Conservation (phyloP, 2,113 vertebrate species). For the Sinocyclocheilus rhinocerous region DNA sequence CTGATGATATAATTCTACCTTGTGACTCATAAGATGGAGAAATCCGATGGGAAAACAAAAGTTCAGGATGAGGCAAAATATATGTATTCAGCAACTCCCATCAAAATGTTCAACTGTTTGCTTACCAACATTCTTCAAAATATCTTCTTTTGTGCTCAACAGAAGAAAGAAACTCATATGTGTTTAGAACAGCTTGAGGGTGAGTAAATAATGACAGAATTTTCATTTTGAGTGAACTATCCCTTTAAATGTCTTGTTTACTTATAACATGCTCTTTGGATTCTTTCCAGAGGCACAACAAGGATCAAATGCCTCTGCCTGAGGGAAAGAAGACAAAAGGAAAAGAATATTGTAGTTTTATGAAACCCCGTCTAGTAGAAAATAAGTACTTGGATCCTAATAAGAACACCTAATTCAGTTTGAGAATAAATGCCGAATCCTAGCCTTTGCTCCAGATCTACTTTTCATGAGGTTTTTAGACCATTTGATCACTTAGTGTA, state of each 20-base stretch:
- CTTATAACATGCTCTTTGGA: not conserved
- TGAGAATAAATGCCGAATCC: not conserved
- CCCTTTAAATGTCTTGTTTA: not conserved
- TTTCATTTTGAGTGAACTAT: too few relatives aligned
- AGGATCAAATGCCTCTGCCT: not conserved
- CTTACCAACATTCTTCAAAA: too few relatives aligned
- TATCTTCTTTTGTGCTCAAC: too few relatives aligned
- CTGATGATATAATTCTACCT: not conserved
- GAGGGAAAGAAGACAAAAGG: not conserved
- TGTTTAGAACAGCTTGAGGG: too few relatives aligned
- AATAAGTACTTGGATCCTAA: not conserved
- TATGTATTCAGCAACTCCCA: slow-evolving; percentile 4
- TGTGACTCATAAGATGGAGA: slow-evolving; percentile 3
- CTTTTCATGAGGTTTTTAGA: not conserved
- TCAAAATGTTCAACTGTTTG: not conserved
- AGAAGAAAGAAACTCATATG: too few relatives aligned
- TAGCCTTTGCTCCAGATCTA: not conserved
- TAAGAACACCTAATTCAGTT: not conserved
- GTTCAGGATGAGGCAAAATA: not conserved
- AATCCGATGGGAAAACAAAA: not conserved
- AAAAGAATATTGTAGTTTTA: not conserved
- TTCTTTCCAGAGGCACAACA: not conserved
- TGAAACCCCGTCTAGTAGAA: not conserved
- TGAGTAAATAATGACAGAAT: too few relatives aligned
- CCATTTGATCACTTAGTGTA: not conserved